Percentiles rank a stretch among this genome's conserved stretches.
Conservation (phyloP, 1,140 invertebrate species). For the Sitobion miscanthi region DNA sequence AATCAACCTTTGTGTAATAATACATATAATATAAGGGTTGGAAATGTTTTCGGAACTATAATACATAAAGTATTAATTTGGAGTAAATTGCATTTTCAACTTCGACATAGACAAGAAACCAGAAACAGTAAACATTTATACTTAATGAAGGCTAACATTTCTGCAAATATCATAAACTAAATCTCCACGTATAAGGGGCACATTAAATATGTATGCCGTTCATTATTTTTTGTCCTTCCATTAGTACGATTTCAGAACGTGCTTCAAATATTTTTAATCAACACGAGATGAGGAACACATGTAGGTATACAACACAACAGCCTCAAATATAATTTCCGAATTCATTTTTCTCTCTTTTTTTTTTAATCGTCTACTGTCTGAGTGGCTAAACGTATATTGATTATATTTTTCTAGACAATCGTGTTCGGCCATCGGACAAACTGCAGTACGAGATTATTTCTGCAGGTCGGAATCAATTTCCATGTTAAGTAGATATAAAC, state of each 20-base stretch:
- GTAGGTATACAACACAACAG: too few species aligned
- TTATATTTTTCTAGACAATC: neutral
- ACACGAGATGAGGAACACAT: neutral
- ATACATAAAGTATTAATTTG: conserved; percentile 20
- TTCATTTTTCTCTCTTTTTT: neutral
- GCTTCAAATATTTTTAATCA: neutral
- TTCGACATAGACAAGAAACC: neutral
- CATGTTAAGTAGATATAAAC: neutral
- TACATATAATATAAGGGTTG: conserved; percentile 1
- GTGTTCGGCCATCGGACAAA: neutral
- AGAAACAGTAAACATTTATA: neutral
- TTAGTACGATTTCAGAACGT: neutral
- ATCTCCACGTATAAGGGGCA: neutral
- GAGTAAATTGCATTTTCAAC: conserved; percentile 16
- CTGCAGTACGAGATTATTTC: neutral
- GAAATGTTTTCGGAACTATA: neutral
- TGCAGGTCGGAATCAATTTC: neutral
- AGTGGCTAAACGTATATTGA: neutral
- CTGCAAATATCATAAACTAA: conserved; percentile 15
- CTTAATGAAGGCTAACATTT: neutral
- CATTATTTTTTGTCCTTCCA: neutral
- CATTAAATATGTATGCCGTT: conserved; percentile 14
- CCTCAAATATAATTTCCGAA: neutral
- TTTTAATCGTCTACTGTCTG: neutral
- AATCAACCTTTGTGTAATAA: neutral